Conservation (phyloP, 2,113 vertebrate species). For the Neodontobutis hainanensis region DNA sequence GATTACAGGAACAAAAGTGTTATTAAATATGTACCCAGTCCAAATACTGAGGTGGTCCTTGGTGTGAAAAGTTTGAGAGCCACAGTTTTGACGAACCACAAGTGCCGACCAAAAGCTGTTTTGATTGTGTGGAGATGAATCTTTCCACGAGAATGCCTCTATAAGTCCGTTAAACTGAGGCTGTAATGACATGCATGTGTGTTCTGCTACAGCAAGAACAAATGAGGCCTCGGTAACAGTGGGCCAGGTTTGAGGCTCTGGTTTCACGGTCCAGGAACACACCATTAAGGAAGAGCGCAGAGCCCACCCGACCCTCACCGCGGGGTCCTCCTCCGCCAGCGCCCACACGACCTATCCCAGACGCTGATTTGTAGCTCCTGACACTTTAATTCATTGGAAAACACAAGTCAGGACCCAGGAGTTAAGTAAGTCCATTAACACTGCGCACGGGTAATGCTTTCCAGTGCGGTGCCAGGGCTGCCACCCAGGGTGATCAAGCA, state of each 20-base stretch:
- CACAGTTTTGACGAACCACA: too few species aligned
- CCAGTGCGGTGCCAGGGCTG: slow-evolving; percentile 66
- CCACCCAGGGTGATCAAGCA: slow-evolving; percentile 70
- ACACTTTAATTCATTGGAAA: slow-evolving; percentile 81
- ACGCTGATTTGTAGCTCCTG: slow-evolving; percentile 76
- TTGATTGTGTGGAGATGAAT: too few species aligned
- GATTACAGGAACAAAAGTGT: too few species aligned
- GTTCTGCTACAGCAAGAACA: slow-evolving; percentile 30
- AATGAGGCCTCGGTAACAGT: slow-evolving; percentile 65
- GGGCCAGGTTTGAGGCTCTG: slow-evolving; percentile 59
- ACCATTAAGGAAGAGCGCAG: slow-evolving; percentile 81
- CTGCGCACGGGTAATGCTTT: slow-evolving; percentile 67
- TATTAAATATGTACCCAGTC: too few species aligned
- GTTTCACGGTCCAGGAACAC: slow-evolving; percentile 82
- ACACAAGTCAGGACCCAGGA: slow-evolving; percentile 74
- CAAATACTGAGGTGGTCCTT: too few species aligned
- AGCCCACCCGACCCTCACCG: slow-evolving; percentile 46
- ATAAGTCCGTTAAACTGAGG: background rate
- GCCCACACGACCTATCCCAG: slow-evolving; percentile 64
- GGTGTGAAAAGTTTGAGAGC: too few species aligned
- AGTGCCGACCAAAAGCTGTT: too few species aligned
- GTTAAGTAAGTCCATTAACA: slow-evolving; percentile 81
- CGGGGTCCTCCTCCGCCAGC: slow-evolving; percentile 27
- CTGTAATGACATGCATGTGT: slow-evolving; percentile 44
- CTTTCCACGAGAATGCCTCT: too few species aligned